Evolutionary conservation across 2,797 vertebrate species (phyloP), one percentile per base, ranked within the genome.

Genomic region (Allobates femoralis): DNA sequence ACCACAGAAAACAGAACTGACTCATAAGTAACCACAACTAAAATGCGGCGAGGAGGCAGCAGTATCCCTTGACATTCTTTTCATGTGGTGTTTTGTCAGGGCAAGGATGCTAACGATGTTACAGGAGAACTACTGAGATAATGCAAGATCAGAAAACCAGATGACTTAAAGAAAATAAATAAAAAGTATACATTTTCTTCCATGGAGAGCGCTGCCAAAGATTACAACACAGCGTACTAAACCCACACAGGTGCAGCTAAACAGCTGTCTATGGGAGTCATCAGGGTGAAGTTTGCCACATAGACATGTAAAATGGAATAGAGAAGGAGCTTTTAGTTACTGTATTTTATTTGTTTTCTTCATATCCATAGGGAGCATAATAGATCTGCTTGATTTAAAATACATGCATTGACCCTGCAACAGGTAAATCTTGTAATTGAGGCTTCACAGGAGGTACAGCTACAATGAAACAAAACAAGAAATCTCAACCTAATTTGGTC

Each of bases 401-500:
- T 32, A 30, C 14, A 30, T 62, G 58, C 8, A 12, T 8, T 26
- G 23, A 62, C 28, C 32, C 18, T 34, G 37, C 50, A 73, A 46
- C 41, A 73, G 26, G 41, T 19, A 71, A 2, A 23, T 26, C 41
- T 50, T 5, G 23, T 46, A 3, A 26, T 15, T 73, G 5, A 67
- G 28, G 69, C 41, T 11, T 41, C 26, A 34, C 21, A 21, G 50
- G 90, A 90, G 0, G 85, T 91, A 91, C 90, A 76, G 89, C 86
- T 89, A 87, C 56, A 89, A 91, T 90, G 90, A 91, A 92, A 84
- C 2, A 41, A 23, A 77, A 16, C n/a, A n/a, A n/a, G n/a, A 37
- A 66, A 53, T 85, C 69, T 41, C 41, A 90, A 89, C 84, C 90
- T 91, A 90, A 91, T 86, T 89, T 90, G 87, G 86, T 85, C 88